phyloP scores from a whole-genome alignment of 2,113 vertebrate genomes.

The Nematolebias whitei region DNA sequence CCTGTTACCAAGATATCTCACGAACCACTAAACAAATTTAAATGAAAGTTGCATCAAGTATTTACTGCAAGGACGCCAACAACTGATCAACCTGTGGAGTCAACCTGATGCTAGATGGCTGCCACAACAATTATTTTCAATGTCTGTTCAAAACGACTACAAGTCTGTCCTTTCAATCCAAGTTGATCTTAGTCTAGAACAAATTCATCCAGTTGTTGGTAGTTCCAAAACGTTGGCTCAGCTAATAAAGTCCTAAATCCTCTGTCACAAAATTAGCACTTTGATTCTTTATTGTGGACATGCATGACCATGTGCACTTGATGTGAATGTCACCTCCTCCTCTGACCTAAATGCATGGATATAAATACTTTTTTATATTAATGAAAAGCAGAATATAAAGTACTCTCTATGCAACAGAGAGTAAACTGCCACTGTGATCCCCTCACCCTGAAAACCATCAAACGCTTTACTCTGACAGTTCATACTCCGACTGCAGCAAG shows the following conservation, averaged over 20 bases:
- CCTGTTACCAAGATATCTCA: too few relatives aligned
- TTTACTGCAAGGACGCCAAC: too few relatives aligned
- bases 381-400: conserved; percentile 4
- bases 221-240: neutral
- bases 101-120: too few relatives aligned
- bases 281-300: neutral
- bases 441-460: conserved; percentile 40
- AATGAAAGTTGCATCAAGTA: too few relatives aligned
- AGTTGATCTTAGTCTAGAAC: too few relatives aligned
- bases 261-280: neutral
- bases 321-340: neutral
- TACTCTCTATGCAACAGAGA: conserved; percentile 6
- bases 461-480: conserved; percentile 21
- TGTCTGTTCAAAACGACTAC: too few relatives aligned
- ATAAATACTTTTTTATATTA: conserved; percentile 19
- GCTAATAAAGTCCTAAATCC: too few relatives aligned
- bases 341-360: neutral
- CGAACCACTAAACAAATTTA: too few relatives aligned
- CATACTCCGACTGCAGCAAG: conserved; percentile 31
- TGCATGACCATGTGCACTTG: neutral
- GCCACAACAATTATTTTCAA: too few relatives aligned
- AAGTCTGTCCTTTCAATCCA: too few relatives aligned
- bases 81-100: too few relatives aligned
- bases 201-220: too few relatives aligned
- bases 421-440: neutral